These are phyloP conservation scores for Isurus oxyrinchus DNA, from an alignment of 2,113 vertebrate genomes.

Conservation along the genomic window DNA sequence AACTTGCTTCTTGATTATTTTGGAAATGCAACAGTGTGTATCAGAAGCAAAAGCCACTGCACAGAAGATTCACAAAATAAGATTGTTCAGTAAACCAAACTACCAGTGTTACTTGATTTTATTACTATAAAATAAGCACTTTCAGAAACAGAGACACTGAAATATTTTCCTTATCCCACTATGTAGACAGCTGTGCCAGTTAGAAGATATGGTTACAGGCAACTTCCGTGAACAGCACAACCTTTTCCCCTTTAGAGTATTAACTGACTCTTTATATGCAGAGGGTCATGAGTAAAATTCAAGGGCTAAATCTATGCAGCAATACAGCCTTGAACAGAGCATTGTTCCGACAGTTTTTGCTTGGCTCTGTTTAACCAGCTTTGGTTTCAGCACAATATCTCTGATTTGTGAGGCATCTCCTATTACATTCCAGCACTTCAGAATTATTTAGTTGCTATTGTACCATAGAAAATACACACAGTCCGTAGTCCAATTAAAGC, in stretches of 20 bases:
- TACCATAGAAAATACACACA: slow-evolving; percentile 18
- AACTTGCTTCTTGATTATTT: not conserved
- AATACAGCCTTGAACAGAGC: slow-evolving; percentile 30
- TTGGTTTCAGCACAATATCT: slow-evolving; percentile 25
- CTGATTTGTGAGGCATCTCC: slow-evolving; percentile 3
- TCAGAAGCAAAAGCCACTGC: not conserved
- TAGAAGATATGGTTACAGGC: slow-evolving; percentile 34
- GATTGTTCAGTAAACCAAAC: not conserved
- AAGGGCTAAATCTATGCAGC: slow-evolving; percentile 14
- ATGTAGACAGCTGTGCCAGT: slow-evolving; percentile 33
- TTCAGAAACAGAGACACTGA: not conserved
- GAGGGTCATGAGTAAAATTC: slow-evolving; percentile 35
- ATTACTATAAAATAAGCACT: not conserved
- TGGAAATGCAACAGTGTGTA: not conserved
- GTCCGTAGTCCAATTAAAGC: not conserved
- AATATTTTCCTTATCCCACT: slow-evolving; percentile 32
- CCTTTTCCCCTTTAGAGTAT: slow-evolving; percentile 36
- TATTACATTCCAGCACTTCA: slow-evolving; percentile 35
- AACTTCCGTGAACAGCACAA: slow-evolving; percentile 34
- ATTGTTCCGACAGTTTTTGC: not conserved
- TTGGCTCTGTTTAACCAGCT: slow-evolving; percentile 24
- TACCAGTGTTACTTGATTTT: not conserved
- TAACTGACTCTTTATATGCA: slow-evolving; percentile 35
- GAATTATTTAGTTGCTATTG: slow-evolving; percentile 23
- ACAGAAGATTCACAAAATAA: not conserved